phyloP scores from a whole-genome alignment of 1,140 invertebrate genomes.

The Drosophila teissieri region DNA sequence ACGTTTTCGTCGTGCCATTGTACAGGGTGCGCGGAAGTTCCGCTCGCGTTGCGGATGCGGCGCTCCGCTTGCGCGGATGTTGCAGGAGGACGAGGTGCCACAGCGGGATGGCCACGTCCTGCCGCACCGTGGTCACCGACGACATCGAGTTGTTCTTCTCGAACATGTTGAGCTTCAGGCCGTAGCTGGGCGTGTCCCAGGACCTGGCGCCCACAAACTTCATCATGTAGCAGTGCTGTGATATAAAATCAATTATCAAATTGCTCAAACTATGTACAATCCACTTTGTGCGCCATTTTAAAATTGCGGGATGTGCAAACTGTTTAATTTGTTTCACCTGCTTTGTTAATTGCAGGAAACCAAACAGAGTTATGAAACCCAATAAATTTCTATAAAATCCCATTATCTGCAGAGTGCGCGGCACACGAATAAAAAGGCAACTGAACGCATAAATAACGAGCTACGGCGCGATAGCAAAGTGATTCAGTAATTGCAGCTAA shows the following conservation, averaged over 20 bases:
- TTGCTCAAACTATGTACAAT: too few relatives aligned
- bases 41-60: not conserved
- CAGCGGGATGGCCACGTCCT: constrained; percentile 63
- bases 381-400: constrained; percentile 32
- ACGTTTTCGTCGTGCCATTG: constrained; percentile 64
- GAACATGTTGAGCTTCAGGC: constrained; percentile 46
- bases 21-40: constrained; percentile 62
- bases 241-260: too few relatives aligned
- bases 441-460: constrained; percentile 2
- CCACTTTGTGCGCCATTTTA: too few relatives aligned
- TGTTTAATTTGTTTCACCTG: too few relatives aligned
- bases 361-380: constrained; percentile 29
- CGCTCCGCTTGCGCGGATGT: constrained; percentile 29
- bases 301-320: too few relatives aligned
- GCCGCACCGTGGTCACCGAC: constrained; percentile 60
- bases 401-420: constrained; percentile 26
- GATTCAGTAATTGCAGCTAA: constrained; percentile 33
- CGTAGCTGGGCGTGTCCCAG: constrained; percentile 65
- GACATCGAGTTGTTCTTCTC: constrained; percentile 67
- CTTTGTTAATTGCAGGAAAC: constrained; percentile 34
- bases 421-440: constrained; percentile 2
- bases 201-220: constrained; percentile 43
- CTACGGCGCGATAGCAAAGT: not conserved
- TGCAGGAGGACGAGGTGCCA: constrained; percentile 68
- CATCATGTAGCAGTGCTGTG: constrained; percentile 65